phyloP scores from a whole-genome alignment of 2,888 invertebrate genomes.

The Drosophila paracracens region DNA sequence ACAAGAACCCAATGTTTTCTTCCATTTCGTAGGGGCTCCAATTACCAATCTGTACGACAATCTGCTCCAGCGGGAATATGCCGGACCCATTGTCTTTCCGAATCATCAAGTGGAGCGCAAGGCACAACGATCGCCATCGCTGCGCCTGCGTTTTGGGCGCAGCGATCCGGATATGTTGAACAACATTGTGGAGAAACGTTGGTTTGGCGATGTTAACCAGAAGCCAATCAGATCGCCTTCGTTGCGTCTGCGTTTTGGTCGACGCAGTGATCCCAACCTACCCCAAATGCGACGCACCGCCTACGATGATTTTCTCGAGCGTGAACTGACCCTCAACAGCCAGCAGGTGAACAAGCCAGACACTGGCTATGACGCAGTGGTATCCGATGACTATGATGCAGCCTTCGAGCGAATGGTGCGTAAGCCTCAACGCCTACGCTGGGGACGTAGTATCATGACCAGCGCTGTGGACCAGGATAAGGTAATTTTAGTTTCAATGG shows the following conservation, averaged over 20 bases:
- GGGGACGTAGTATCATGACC: constrained; percentile 72
- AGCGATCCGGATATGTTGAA: constrained; percentile 87
- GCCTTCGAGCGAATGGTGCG: constrained; percentile 69
- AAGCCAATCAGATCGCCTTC: constrained; percentile 91
- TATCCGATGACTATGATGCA: constrained; percentile 58
- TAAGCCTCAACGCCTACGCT: constrained; percentile 80
- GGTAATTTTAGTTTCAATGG: constrained; percentile 29
- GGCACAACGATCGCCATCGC: constrained; percentile 91
- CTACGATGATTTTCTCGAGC: constrained; percentile 72
- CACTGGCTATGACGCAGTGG: constrained; percentile 38
- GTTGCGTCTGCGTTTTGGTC: constrained; percentile 91
- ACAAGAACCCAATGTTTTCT: not conserved
- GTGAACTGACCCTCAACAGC: constrained; percentile 66
- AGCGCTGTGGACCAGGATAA: constrained; percentile 39
- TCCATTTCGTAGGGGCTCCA: constrained; percentile 56
- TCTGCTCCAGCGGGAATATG: constrained; percentile 84
- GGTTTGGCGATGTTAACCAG: constrained; percentile 87
- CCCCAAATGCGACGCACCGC: constrained; percentile 74
- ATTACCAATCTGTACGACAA: constrained; percentile 83
- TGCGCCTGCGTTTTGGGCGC: constrained; percentile 91
- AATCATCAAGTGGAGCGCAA: constrained; percentile 90
- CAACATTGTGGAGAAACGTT: constrained; percentile 81
- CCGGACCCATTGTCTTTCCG: constrained; percentile 84
- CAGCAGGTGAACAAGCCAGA: constrained; percentile 42
- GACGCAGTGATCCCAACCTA: constrained; percentile 90